Percentiles rank a stretch among this genome's conserved stretches.
phyloP scores from a whole-genome alignment of 2,888 invertebrate species.

The Sceliomorpha sp. region DNA sequence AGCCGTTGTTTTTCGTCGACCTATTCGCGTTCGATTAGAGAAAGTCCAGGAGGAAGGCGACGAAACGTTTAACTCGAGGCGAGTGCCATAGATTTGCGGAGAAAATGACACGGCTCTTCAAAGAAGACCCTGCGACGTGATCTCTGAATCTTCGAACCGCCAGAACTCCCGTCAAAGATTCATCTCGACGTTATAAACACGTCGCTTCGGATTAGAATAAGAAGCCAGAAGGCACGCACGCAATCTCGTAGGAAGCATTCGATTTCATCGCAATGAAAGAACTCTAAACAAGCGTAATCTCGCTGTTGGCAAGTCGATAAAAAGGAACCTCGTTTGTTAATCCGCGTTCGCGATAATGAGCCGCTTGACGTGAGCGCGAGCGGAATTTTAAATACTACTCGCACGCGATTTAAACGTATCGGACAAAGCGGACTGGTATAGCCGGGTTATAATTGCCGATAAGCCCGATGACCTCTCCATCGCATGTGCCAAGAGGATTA shows the following conservation, averaged over 20 bases:
- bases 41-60: too few species aligned
- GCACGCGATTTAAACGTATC: neutral
- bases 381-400: neutral
- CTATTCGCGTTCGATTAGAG: too few species aligned
- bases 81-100: too few species aligned
- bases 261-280: conserved; percentile 26
- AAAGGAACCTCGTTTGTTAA: conserved; percentile 17
- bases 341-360: conserved; percentile 11
- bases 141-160: too few species aligned
- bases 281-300: conserved; percentile 23
- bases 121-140: too few species aligned
- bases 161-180: too few species aligned
- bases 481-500: neutral
- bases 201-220: conserved; percentile 1
- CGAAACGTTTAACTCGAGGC: too few species aligned
- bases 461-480: neutral
- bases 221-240: conserved; percentile 8
- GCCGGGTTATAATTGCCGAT: neutral
- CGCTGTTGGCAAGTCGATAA: conserved; percentile 20
- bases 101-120: too few species aligned
- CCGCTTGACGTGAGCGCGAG: neutral
- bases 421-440: neutral
- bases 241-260: too few species aligned
- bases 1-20: too few species aligned
- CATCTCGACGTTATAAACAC: too few species aligned